phyloP scores from a whole-genome alignment of 64 coral and sea anemone species.

The Pocillopora verrucosa region DNA sequence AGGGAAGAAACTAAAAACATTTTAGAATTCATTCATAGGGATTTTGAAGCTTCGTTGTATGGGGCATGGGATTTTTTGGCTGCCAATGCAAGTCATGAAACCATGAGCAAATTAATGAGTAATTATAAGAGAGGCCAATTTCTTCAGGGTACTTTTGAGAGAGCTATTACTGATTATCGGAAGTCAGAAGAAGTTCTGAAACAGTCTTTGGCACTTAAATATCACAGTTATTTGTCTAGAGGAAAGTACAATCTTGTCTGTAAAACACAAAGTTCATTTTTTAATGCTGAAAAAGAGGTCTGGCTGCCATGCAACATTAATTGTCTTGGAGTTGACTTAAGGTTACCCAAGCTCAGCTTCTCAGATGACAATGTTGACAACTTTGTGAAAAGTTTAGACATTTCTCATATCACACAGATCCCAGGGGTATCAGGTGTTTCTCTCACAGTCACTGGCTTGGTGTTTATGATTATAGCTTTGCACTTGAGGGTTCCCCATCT shows the following conservation, averaged over 20 bases:
- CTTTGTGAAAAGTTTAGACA: conserved; percentile 50
- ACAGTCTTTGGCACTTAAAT: conserved; percentile 31
- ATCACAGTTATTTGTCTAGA: conserved; percentile 30
- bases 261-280: conserved; percentile 30
- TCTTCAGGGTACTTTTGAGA: conserved; percentile 49
- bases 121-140: conserved; percentile 31
- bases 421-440: conserved; percentile 37
- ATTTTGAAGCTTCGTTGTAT: conserved; percentile 13
- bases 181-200: conserved; percentile 35
- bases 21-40: conserved; percentile 50
- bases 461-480: conserved; percentile 43
- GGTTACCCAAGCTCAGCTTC: background rate
- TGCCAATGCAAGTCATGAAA: conserved; percentile 16
- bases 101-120: conserved; percentile 18
- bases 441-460: conserved; percentile 19
- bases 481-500: background rate
- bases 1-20: conserved; percentile 25
- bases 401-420: conserved; percentile 26
- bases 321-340: conserved; percentile 2
- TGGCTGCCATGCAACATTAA: conserved; percentile 3
- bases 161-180: conserved; percentile 37
- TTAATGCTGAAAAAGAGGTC: conserved; percentile 15
- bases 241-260: conserved; percentile 23
- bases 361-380: conserved; percentile 22
- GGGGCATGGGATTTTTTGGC: conserved; percentile 44